Percentiles rank a stretch among this genome's conserved stretches.
Conservation (phyloP, 2,888 invertebrate genomes). For the Bedellia somnulentella region DNA sequence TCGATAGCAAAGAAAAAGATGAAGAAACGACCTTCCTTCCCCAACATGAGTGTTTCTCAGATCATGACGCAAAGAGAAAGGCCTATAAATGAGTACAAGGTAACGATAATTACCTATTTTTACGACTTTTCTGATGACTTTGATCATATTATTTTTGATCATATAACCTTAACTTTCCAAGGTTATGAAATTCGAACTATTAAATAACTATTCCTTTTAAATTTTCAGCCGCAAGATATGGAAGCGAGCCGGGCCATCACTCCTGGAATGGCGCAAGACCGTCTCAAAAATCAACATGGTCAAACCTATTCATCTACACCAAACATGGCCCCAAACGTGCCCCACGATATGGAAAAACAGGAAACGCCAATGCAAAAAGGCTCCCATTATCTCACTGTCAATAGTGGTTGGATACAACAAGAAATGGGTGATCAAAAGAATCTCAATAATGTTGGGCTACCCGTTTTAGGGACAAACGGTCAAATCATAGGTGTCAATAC, state of each 20-base stretch:
- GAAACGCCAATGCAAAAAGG: too few relatives aligned
- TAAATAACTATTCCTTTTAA: too few relatives aligned
- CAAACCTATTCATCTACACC: slow-evolving; percentile 21
- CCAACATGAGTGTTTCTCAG: slow-evolving; percentile 67
- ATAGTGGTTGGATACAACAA: slow-evolving; percentile 47
- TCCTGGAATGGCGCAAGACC: slow-evolving; percentile 22
- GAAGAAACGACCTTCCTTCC: slow-evolving; percentile 62
- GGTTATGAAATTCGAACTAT: too few relatives aligned
- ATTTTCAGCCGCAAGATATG: slow-evolving; percentile 31
- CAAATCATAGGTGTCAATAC: slow-evolving; percentile 64
- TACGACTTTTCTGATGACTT: too few relatives aligned
- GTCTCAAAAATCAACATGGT: slow-evolving; percentile 20
- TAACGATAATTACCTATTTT: too few relatives aligned
- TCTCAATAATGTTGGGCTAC: slow-evolving; percentile 28
- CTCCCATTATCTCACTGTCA: slow-evolving; percentile 49
- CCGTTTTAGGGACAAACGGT: slow-evolving; percentile 60
- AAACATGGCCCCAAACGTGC: slow-evolving; percentile 21
- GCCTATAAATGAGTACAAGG: slow-evolving; percentile 54
- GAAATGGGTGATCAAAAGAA: slow-evolving; percentile 33
- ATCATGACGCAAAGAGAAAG: slow-evolving; percentile 67
- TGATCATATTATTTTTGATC: too few relatives aligned
- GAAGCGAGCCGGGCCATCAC: slow-evolving; percentile 29
- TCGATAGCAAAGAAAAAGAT: slow-evolving; percentile 64
- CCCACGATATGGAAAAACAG: slow-evolving; percentile 32
- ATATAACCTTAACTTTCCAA: too few relatives aligned